Base-by-base conservation (phyloP, 2,797 vertebrate species). In the Lycodopsis pacificus region DNA sequence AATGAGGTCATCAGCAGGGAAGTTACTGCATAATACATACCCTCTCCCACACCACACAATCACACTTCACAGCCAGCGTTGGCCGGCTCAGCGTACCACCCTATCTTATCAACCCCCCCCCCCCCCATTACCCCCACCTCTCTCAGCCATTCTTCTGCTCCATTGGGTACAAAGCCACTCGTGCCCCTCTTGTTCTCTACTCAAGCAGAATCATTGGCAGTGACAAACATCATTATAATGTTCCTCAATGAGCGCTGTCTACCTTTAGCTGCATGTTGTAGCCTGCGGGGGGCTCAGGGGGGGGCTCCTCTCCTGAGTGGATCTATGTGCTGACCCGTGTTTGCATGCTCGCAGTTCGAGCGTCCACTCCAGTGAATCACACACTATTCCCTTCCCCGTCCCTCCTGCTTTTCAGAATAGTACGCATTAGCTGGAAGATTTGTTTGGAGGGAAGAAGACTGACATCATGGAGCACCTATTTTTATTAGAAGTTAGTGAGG, bases 211-310 rank as follows among this genome's bases (percentile, higher is more conserved):
- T 92, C 86, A 87, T 82, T 44, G 66, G 73, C 80, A 72, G 84
- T 90, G 91, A 93, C 90, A 93, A 93, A 91, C 89, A 90, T 92
- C 91, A 90, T 93, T 92, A 92, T 85, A 88, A 83, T 88, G 84
- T 80, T 86, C 79, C 68, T 86, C 83, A 90, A 81, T 86, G 86
- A 85, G 77, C 13, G n/a, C 77, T 91, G 5, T 32, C 82, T 77
- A 94, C 92, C 92, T 93, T 91, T 84, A 79, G 86, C 81, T 89
- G 81, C 73, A 77, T 86, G 83, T 63, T 72, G 54, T 87, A 80
- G 87, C 90, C 89, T 54, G 84, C 40, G 71, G 86, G 81, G 5
- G 71, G n/a, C n/a, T n/a, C n/a, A n/a, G n/a, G 25, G 25, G 25
- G 25, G 25, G 80, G 73, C 66, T 63, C 82, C 82, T 86, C 81